phyloP scores from a whole-genome alignment of 2,113 vertebrate species.

The Hypanus sabinus region DNA sequence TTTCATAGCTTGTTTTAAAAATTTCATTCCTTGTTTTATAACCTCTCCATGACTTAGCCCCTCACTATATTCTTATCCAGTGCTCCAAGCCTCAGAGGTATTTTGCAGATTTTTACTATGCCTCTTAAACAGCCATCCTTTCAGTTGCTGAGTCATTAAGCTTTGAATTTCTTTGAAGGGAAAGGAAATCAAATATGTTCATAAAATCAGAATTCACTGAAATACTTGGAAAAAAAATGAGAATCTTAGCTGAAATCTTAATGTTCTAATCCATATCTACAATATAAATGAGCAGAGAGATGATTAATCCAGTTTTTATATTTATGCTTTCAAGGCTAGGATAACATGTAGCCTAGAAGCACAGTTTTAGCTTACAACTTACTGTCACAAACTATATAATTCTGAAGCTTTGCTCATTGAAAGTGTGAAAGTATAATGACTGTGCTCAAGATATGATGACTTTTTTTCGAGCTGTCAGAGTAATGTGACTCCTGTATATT shows the following conservation, averaged over 20 bases:
- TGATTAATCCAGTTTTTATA: neutral
- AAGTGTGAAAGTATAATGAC: slow-evolving; percentile 12
- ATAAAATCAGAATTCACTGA: neutral
- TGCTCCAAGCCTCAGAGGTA: neutral
- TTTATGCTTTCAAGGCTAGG: neutral
- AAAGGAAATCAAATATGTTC: too few species aligned
- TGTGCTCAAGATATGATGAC: neutral
- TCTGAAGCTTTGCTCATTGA: neutral
- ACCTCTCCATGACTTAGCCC: neutral
- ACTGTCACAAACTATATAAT: neutral
- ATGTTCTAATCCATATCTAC: neutral
- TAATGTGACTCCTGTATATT: neutral
- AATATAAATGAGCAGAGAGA: neutral
- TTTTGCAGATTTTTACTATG: neutral
- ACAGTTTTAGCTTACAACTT: neutral
- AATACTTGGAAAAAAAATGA: neutral
- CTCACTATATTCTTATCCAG: neutral
- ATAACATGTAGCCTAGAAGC: neutral
- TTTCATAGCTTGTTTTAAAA: neutral
- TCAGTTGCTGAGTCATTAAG: too few species aligned
- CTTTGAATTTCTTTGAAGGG: neutral
- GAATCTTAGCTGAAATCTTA: neutral
- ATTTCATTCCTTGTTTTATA: neutral
- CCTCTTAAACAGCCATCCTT: neutral
- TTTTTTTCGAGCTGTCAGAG: neutral